Evolutionary conservation across 2,888 invertebrate genomes (phyloP), one percentile per base, ranked within the genome.

Genomic region (Hypolimnas misippus): DNA sequence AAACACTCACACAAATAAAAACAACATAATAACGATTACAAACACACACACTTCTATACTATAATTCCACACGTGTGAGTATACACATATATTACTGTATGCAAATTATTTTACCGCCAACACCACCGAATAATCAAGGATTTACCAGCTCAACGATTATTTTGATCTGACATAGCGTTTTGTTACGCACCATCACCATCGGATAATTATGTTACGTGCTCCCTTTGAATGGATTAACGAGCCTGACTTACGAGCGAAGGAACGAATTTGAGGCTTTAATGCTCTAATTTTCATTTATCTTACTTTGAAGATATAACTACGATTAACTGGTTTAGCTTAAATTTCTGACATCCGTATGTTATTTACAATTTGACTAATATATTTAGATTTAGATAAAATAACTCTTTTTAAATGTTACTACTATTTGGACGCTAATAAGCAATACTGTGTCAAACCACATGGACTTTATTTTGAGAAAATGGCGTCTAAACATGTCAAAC

Each of bases 141-240:
- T 19, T 49, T 49, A 42, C 50, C 29, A 52, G 44, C 44, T 52
- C 14, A 6, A 52, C 25, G 49, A 49, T 21, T 50, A 33, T 31
- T 57, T 58, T 54, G 59, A 51, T 50, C 62, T 60, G 59, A 66
- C 63, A 51, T 49, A 51, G 57, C 63, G 57, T 61, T 61, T 52
- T 51, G 57, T 62, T 49, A 60, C 55, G 64, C 59, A 8, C 25
- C 52, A 66, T 64, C 63, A 68, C 51, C 56, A 31, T 56, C 50
- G 44, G 58, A 61, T 65, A 60, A 67, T 67, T 40, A 60, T 50
- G 49, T 25, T 25, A 49, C 29, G 49, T 46, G 21, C n/a, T 19
- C 49, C 7, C 52, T 58, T 58, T 52, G 52, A 58, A 58, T 33
- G 33, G 51, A 58, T 58, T 58, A 52, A 58, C 58, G 58, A 51